Base-by-base conservation (phyloP, 2,888 invertebrate species). In the Phaedon cochleariae region DNA sequence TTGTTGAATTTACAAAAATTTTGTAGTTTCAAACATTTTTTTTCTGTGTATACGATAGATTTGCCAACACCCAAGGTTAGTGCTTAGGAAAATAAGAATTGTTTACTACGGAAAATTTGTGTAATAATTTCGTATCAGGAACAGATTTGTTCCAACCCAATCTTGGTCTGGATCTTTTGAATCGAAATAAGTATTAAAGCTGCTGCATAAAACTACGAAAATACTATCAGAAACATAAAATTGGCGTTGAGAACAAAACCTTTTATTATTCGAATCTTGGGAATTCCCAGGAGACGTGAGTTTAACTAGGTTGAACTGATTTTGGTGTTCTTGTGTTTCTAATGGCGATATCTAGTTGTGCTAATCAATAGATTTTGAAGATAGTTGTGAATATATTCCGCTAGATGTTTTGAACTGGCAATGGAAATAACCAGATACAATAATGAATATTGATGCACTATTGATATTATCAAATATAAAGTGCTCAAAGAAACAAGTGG, bases 221-320 rank as follows among this genome's bases (percentile, higher is more conserved):
- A 41, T 3, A 15, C 3, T 15, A 15, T 12, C n/a, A 6, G 3
- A 9, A 34, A 7, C n/a, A 12, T 34, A 15, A 41, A 41, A 6
- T n/a, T 3, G 41, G 15, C 6, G 41, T 10, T 4, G 3, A 41
- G 41, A 41, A 41, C 41, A 41, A 41, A 15, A 41, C n/a, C n/a
- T 15, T 15, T 57, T 45, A 62, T 65, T 59, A 62, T 57, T 46
- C 46, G 46, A 31, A 49, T 53, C 54, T 62, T 66, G 58, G 58
- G 46, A 29, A 21, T 31, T 22, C 46, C 34, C 21, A 46, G 48
- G 48, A 62, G 62, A 66, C 66, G 66, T 66, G 66, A 59, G 58
- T 58, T 62, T 45, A 62, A 62, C 53, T 54, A 66, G 66, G 66
- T 59, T 62, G 66, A 59, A 45, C 21, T 45, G 59, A 15, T 62